Percentiles rank a stretch among this genome's conserved stretches.
Evolutionary conservation across 1,140 invertebrate species (phyloP).

Genomic region (Stratiolaelaps scimitus): DNA sequence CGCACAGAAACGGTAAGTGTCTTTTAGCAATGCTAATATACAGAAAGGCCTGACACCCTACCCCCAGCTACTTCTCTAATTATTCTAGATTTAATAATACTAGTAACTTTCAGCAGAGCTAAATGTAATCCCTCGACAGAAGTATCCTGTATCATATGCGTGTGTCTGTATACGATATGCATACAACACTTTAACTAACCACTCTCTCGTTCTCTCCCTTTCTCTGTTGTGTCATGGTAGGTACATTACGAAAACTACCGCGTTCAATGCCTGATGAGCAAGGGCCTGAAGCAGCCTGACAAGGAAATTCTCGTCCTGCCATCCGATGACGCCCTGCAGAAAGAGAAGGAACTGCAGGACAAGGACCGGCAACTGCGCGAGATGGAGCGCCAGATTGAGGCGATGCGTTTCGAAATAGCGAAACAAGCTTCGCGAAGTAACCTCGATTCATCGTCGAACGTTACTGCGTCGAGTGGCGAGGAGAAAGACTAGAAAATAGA

Average conservation of each 20-base stretch:
- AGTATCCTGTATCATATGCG: background rate
- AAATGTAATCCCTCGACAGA: background rate
- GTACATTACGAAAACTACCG: conserved; percentile 22
- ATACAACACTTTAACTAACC: background rate
- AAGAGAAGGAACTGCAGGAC: conserved; percentile 14
- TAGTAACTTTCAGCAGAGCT: background rate
- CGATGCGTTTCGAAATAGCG: conserved; percentile 15
- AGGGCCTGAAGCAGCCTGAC: conserved; percentile 8
- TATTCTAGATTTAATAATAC: background rate
- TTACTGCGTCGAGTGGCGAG: conserved; percentile 10
- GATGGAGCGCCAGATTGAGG: conserved; percentile 3
- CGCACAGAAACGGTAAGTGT: conserved; percentile 19
- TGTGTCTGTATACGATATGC: no score
- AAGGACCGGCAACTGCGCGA: conserved; percentile 1
- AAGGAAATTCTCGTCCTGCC: conserved; percentile 25
- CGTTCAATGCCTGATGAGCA: conserved; percentile 13
- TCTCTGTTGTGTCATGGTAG: background rate
- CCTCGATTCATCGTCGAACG: conserved; percentile 4
- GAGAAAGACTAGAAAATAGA: background rate
- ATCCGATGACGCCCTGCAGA: conserved; percentile 13
- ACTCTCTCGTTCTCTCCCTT: background rate
- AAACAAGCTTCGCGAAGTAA: conserved; percentile 17
- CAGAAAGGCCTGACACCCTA: no score
- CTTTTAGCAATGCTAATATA: no score
- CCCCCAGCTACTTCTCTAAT: no score